Evolutionary conservation across 2,888 invertebrate species (phyloP).

Genomic region (Machimus rusticus): DNA sequence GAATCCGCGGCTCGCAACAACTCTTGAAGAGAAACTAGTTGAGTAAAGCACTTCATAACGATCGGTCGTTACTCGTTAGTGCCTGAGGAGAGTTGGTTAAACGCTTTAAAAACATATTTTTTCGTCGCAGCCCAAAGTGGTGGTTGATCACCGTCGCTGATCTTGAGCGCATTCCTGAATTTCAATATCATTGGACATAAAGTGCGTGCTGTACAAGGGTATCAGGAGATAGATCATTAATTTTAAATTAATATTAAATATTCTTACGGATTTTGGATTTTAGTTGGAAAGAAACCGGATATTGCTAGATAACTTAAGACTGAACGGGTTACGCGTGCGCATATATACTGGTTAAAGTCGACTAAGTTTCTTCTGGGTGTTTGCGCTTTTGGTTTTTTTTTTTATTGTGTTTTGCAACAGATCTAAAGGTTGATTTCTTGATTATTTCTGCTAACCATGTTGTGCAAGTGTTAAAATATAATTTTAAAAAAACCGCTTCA

Average conservation of each 20-base stretch:
- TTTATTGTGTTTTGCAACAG: not conserved
- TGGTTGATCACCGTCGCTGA: not conserved
- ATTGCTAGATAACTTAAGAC: not conserved
- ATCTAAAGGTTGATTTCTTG: not conserved
- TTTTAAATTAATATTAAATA: not conserved
- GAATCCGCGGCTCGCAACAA: not conserved
- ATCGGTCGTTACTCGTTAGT: not conserved
- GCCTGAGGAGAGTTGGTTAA: not conserved
- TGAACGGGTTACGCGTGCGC: not conserved
- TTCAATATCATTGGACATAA: not conserved
- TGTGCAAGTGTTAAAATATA: not conserved
- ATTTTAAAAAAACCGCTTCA: not conserved
- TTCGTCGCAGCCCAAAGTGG: not conserved
- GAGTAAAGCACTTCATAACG: not conserved
- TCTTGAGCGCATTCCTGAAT: not conserved
- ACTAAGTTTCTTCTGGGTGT: not conserved
- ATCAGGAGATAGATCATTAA: not conserved
- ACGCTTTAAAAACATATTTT: not conserved
- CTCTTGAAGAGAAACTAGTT: not conserved
- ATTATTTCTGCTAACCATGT: not conserved
- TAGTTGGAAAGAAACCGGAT: not conserved
- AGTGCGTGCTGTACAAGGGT: not conserved
- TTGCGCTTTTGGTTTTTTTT: not conserved
- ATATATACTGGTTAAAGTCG: not conserved
- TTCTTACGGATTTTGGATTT: not conserved